Percentiles rank a stretch among this genome's conserved stretches.
phyloP scores from a whole-genome alignment of 2,113 vertebrate genomes.

The Struthidea cinerea region DNA sequence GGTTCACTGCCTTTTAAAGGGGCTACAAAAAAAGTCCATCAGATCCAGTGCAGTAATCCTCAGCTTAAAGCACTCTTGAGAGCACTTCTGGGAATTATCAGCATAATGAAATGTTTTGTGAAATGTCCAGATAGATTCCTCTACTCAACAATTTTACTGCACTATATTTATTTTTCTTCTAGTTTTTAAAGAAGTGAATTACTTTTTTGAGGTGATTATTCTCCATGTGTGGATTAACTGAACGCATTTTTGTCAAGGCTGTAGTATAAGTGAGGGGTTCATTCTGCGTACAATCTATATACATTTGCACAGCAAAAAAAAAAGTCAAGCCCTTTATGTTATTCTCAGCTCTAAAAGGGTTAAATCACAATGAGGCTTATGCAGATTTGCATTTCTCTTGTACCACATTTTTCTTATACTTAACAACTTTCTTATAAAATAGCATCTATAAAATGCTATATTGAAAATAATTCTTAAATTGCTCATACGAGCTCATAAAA shows the following conservation, averaged over 20 bases:
- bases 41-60: constrained; percentile 81
- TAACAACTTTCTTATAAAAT: constrained; percentile 39
- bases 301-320: not conserved
- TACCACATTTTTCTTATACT: constrained; percentile 36
- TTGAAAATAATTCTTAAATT: constrained; percentile 16
- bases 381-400: constrained; percentile 41
- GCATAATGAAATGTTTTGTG: constrained; percentile 86
- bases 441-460: not conserved
- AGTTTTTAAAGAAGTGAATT: constrained; percentile 75
- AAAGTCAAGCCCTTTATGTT: constrained; percentile 10
- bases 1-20: constrained; percentile 85
- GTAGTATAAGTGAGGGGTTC: constrained; percentile 14
- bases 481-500: not conserved
- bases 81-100: constrained; percentile 85
- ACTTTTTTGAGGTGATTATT: constrained; percentile 69
- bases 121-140: constrained; percentile 83
- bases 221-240: constrained; percentile 62
- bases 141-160: constrained; percentile 78
- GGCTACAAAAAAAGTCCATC: constrained; percentile 85
- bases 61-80: constrained; percentile 82
- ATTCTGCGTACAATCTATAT: not conserved
- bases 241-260: constrained; percentile 58
- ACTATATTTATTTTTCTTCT: constrained; percentile 78
- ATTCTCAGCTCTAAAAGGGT: constrained; percentile 35
- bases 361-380: constrained; percentile 41